phyloP scores from a whole-genome alignment of 2,113 vertebrate species.

The Dipodomys ordii region DNA sequence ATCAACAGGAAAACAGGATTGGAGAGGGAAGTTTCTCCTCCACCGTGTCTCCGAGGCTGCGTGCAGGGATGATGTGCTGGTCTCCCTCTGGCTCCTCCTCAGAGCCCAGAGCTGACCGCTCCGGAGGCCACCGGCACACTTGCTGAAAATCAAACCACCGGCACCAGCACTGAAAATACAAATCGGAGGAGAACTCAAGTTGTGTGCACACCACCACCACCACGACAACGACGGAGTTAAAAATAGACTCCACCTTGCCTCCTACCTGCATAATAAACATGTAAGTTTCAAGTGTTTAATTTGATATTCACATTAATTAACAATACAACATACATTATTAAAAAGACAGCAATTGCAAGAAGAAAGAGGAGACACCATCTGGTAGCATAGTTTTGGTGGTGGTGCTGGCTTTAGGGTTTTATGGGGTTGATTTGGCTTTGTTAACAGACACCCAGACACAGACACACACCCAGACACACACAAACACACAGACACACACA shows the following conservation, averaged over 20 bases:
- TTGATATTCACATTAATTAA: constrained; percentile 93
- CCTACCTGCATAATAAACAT: constrained; percentile 93
- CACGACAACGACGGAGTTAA: constrained; percentile 83
- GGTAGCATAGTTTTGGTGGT: constrained; percentile 86
- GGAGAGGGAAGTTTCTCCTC: constrained; percentile 86
- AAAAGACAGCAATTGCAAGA: constrained; percentile 89
- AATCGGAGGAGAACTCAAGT: constrained; percentile 87
- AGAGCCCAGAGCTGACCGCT: constrained; percentile 89
- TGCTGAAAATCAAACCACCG: constrained; percentile 90
- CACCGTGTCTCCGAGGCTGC: constrained; percentile 87
- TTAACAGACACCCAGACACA: neutral
- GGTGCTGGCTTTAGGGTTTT: constrained; percentile 80
- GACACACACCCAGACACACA: too few species aligned
- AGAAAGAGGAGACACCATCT: constrained; percentile 89
- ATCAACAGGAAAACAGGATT: constrained; percentile 87
- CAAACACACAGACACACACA: too few species aligned
- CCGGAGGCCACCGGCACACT: constrained; percentile 90
- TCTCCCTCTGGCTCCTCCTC: constrained; percentile 84
- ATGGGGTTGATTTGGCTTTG: constrained; percentile 66
- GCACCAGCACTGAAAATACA: constrained; percentile 88
- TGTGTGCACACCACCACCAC: constrained; percentile 60
- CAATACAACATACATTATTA: constrained; percentile 94
- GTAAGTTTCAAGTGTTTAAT: constrained; percentile 92
- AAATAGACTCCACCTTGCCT: constrained; percentile 91
- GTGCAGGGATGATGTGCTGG: constrained; percentile 77